phyloP scores from a whole-genome alignment of 1,140 invertebrate genomes.

The Coelopa frigida region DNA sequence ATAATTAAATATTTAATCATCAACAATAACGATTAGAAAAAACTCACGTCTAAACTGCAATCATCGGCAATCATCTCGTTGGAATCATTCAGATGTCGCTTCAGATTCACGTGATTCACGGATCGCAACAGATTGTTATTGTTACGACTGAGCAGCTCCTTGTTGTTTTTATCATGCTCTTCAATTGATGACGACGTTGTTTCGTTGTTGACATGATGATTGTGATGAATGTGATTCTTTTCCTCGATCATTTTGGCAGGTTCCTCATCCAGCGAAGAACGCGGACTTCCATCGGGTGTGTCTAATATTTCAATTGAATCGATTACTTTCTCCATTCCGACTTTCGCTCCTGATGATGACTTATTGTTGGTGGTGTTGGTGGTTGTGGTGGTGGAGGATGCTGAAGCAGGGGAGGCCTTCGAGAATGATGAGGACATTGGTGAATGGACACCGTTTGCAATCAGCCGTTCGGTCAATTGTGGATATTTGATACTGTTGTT shows the following conservation, averaged over 20 bases:
- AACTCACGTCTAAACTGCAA: slow-evolving; percentile 3
- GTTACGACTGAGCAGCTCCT: not conserved
- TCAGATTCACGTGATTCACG: not conserved
- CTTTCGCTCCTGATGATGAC: not conserved
- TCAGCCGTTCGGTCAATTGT: slow-evolving; percentile 31
- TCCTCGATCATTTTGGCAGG: no score
- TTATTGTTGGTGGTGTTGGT: slow-evolving; percentile 6
- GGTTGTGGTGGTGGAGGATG: not conserved
- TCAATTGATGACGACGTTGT: no score
- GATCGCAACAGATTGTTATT: slow-evolving; percentile 1
- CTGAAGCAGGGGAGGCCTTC: no score
- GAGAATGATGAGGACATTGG: no score
- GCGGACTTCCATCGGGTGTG: slow-evolving; percentile 36
- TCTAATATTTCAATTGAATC: slow-evolving; percentile 41
- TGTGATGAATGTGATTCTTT: no score
- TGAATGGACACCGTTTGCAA: slow-evolving; percentile 26
- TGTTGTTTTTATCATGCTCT: not conserved
- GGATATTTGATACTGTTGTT: slow-evolving; percentile 25
- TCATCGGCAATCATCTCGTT: slow-evolving; percentile 1
- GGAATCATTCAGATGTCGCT: not conserved
- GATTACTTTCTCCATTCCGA: slow-evolving; percentile 16
- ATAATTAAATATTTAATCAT: not conserved
- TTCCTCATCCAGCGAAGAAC: slow-evolving; percentile 12
- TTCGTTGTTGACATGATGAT: no score
- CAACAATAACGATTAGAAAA: no score